Conservation (phyloP, 2,797 vertebrate genomes). For the Peromyscus attwateri region DNA sequence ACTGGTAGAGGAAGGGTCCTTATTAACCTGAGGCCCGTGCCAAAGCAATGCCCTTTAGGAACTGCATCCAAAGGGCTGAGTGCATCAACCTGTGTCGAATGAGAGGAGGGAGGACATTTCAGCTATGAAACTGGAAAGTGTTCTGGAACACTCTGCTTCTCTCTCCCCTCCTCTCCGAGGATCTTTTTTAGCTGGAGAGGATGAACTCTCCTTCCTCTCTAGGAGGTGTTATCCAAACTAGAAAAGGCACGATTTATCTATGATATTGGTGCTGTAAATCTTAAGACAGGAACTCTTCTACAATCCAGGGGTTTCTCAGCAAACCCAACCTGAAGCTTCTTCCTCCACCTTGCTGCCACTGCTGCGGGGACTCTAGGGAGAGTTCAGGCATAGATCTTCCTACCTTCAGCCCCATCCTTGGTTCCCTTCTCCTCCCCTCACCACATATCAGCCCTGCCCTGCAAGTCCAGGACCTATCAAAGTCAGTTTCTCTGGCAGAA, state of each 20-base stretch:
- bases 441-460: conserved; percentile 36
- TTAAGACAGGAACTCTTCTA: conserved; percentile 33
- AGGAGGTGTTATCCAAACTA: conserved; percentile 60
- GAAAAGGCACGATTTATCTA: conserved; percentile 18
- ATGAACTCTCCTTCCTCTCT: conserved; percentile 20
- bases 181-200: neutral
- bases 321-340: conserved; percentile 52
- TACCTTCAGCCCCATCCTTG: neutral
- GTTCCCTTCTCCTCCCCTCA: conserved; percentile 9
- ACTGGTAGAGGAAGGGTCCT: neutral
- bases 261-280: conserved; percentile 58
- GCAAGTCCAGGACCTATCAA: conserved; percentile 41
- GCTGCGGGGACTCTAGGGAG: neutral
- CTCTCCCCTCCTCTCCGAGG: neutral
- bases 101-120: neutral
- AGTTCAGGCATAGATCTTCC: conserved; percentile 14
- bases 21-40: neutral
- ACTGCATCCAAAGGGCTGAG: conserved; percentile 19
- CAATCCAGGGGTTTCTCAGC: conserved; percentile 48
- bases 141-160: neutral
- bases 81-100: conserved; percentile 27
- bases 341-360: neutral
- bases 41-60: conserved; percentile 51
- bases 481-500: conserved; percentile 60
- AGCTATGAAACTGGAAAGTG: conserved; percentile 24